Percentiles rank a stretch among this genome's conserved stretches.
phyloP scores from a whole-genome alignment of 2,888 invertebrate species.

The Masnerella sp. region DNA sequence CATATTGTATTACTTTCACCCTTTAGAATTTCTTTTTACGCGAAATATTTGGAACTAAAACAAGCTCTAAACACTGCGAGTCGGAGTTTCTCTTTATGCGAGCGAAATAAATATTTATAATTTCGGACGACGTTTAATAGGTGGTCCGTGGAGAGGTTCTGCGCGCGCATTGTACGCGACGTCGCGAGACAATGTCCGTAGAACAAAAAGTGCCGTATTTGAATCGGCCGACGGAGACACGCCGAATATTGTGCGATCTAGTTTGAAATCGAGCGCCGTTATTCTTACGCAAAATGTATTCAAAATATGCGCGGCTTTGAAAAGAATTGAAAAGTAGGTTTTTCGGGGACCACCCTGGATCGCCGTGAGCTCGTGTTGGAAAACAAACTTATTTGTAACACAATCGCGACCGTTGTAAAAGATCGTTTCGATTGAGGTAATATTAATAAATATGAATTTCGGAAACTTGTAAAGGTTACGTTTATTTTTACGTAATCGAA shows the following conservation, averaged over 20 bases:
- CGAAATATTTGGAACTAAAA: background rate
- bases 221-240: conserved; percentile 37
- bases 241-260: conserved; percentile 50
- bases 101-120: conserved; percentile 43
- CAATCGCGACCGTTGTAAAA: conserved; percentile 20
- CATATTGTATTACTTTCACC: background rate
- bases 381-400: conserved; percentile 39
- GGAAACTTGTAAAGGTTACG: too few species aligned
- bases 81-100: conserved; percentile 19
- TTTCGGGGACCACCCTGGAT: conserved; percentile 52
- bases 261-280: conserved; percentile 42
- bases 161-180: conserved; percentile 20
- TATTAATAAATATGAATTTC: background rate
- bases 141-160: conserved; percentile 23
- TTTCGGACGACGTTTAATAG: conserved; percentile 21
- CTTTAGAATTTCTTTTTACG: background rate
- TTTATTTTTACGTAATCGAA: too few species aligned
- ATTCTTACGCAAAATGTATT: conserved; percentile 56
- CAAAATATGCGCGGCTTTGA: conserved; percentile 47
- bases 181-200: conserved; percentile 22
- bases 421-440: background rate
- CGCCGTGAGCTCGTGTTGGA: conserved; percentile 1
- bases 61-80: background rate
- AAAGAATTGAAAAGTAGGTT: conserved; percentile 42
- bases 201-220: conserved; percentile 53